Conservation (phyloP, 2,888 invertebrate genomes). For the Spisula subtruncata region DNA sequence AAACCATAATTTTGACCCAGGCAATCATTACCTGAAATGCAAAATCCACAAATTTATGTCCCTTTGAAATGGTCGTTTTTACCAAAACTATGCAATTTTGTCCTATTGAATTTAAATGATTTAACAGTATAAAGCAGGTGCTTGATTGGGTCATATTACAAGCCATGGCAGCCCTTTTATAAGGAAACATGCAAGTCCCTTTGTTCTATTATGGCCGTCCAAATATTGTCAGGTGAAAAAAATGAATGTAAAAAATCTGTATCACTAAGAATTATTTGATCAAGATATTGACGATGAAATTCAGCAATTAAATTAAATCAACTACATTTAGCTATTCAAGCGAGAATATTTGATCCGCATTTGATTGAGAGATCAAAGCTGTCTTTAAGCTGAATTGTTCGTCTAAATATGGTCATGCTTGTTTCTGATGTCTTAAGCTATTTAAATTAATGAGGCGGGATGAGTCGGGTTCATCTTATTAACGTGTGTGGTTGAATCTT, state of each 20-base stretch:
- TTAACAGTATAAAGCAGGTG: not conserved
- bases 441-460: no score
- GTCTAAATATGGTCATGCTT: not conserved
- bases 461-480: no score
- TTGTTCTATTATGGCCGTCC: not conserved
- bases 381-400: not conserved
- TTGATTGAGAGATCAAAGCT: not conserved
- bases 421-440: no score
- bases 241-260: not conserved
- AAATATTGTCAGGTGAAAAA: not conserved
- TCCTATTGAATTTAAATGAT: no score
- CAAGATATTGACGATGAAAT: not conserved
- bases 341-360: not conserved
- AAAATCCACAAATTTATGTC: no score
- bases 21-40: no score
- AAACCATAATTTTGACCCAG: no score
- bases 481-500: no score
- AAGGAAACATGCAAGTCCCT: not conserved
- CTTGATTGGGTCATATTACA: not conserved
- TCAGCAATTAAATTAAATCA: slow-evolving; percentile 14
- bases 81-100: no score
- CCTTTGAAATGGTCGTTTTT: no score
- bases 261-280: slow-evolving; percentile 2
- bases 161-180: not conserved
- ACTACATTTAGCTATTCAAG: slow-evolving; percentile 10